These are phyloP conservation scores for Catonia carolina DNA, from an alignment of 2,888 invertebrate genomes.

Conservation along the genomic window DNA sequence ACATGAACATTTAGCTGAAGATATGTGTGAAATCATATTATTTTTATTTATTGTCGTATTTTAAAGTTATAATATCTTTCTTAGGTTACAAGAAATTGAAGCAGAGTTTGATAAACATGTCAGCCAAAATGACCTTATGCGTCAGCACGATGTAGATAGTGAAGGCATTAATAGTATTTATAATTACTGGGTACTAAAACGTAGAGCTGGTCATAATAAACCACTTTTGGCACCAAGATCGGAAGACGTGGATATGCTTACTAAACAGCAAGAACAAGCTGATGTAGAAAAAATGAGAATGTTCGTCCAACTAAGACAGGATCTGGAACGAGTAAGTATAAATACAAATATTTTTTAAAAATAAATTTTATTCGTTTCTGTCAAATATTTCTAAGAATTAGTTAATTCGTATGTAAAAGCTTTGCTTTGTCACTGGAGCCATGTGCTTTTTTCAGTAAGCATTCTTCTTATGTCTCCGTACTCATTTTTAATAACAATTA, in stretches of 20 bases:
- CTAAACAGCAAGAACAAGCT: constrained; percentile 73
- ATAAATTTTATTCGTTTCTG: no score
- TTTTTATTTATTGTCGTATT: no score
- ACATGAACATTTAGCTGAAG: no score
- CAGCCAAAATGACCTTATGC: constrained; percentile 72
- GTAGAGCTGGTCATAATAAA: constrained; percentile 77
- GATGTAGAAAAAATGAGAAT: constrained; percentile 92
- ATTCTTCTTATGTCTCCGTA: no score
- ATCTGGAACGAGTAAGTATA: constrained; percentile 71
- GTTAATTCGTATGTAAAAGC: no score
- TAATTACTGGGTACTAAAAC: constrained; percentile 95
- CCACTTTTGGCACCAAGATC: constrained; percentile 79
- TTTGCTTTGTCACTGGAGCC: no score
- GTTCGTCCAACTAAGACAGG: constrained; percentile 92
- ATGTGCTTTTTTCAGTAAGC: no score
- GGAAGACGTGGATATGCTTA: constrained; percentile 70
- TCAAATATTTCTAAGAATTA: no score
- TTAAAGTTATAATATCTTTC: no score
- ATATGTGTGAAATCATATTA: no score
- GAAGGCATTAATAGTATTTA: constrained; percentile 83
- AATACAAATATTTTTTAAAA: no score
- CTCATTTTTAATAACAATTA: no score
- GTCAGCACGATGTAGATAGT: constrained; percentile 73
- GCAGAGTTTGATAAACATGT: constrained; percentile 91
- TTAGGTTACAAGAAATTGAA: constrained; percentile 81